phyloP scores from a whole-genome alignment of 2,113 vertebrate species.

The Butastur rufipennis region DNA sequence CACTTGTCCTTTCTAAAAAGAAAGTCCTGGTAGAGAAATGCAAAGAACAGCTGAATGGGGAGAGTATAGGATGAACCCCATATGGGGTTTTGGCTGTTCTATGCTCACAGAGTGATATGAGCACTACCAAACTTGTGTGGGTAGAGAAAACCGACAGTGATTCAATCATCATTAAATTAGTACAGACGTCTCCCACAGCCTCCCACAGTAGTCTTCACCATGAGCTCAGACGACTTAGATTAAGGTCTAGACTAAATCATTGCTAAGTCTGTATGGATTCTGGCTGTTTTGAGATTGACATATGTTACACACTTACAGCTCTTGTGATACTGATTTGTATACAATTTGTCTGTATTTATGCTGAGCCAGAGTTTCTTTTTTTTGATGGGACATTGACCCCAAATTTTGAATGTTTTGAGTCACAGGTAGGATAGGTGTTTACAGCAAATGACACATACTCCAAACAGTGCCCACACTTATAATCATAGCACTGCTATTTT shows the following conservation, averaged over 20 bases:
- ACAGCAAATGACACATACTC: background rate
- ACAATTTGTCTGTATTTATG: background rate
- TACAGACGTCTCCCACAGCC: conserved; percentile 30
- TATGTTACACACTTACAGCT: background rate
- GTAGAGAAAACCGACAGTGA: background rate
- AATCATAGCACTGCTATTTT: background rate
- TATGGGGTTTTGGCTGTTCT: background rate
- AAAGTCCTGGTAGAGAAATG: background rate
- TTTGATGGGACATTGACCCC: background rate
- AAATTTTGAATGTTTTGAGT: background rate
- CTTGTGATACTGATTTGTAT: background rate
- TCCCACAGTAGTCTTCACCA: conserved; percentile 22
- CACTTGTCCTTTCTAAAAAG: background rate
- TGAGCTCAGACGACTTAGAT: conserved; percentile 3
- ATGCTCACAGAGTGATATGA: background rate
- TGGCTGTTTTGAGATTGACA: background rate
- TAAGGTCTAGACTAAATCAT: conserved; percentile 29
- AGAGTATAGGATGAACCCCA: background rate
- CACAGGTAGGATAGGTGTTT: background rate
- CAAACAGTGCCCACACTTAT: background rate
- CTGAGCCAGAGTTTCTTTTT: background rate
- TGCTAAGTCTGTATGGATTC: conserved; percentile 9
- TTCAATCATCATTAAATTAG: conserved; percentile 45
- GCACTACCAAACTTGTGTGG: conserved; percentile 7
- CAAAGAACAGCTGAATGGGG: background rate